Evolutionary conservation across 2,113 vertebrate genomes (phyloP).

Genomic region (Daboia siamensis): DNA sequence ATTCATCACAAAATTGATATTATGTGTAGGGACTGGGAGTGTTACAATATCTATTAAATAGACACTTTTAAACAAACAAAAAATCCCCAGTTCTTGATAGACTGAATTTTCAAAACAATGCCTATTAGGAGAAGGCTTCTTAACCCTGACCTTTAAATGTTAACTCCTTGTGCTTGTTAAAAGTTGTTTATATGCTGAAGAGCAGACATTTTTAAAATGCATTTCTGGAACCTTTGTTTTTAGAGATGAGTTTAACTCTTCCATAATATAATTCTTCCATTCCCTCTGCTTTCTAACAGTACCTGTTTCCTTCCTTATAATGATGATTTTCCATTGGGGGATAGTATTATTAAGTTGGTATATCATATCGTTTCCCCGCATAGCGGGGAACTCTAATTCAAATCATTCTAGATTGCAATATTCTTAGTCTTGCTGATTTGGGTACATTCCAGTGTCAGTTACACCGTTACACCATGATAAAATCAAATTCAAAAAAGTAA

Average conservation of each 20-base stretch:
- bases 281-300: neutral
- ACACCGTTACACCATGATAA: neutral
- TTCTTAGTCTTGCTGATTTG: neutral
- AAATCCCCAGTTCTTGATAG: constrained; percentile 13
- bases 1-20: neutral
- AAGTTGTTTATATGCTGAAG: constrained; percentile 34
- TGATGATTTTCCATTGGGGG: neutral
- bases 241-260: constrained; percentile 11
- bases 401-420: neutral
- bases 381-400: neutral
- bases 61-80: constrained; percentile 41
- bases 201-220: neutral
- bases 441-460: neutral
- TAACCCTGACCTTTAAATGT: constrained; percentile 64
- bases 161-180: constrained; percentile 33
- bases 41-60: constrained; percentile 37
- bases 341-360: neutral
- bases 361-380: neutral
- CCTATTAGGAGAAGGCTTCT: neutral
- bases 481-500: neutral
- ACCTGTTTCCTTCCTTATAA: neutral
- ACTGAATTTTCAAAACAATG: constrained; percentile 23
- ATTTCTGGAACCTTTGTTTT: neutral
- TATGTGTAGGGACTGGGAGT: neutral
- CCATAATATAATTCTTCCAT: neutral